Base-by-base conservation (phyloP, 1,140 invertebrate genomes). In the Phymorhynchus buccinoides region DNA sequence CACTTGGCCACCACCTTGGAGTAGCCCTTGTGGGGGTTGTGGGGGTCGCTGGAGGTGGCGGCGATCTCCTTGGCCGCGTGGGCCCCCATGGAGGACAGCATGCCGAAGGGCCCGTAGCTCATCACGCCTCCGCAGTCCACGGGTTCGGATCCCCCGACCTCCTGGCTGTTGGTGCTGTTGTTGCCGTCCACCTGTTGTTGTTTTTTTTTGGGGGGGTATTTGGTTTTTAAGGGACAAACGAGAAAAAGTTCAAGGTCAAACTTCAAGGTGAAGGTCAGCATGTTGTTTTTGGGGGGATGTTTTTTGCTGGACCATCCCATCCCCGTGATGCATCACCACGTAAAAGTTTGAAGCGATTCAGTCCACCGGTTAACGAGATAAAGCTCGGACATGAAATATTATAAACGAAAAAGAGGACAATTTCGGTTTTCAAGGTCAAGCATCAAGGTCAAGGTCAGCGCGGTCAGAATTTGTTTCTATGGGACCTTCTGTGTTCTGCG, bases 111-210 rank as follows among this genome's bases (percentile, higher is more conserved):
- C 7, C 77, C 77, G 77, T 79, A 79, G 16, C 44, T 79, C n/a
- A 44, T 44, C 35, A 66, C 73, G 7, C 81, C 81, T 0, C 81
- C 81, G 16, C 81, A 83, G 66, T 83, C 81, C 81, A 83, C 81
- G 1, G 81, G 81, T 30, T 83, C 32, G 0, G 81, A 39, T 0
- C 62, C 56, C 9, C 81, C 81, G 27, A 52, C n/a, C n/a, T n/a
- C n/a, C n/a, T n/a, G n/a, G n/a, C n/a, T 41, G n/a, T 79, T 30
- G n/a, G 1, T 6, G 77, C 30, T 30, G 6, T 0, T 41, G 73
- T 42, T 75, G 56, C 6, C 22, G 56, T 62, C 22, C n/a, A n/a
- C n/a, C n/a, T n/a, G n/a, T 62, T 9, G n/a, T 32, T 75, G 71
- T 75, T 37, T 73, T 12, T 73, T 32, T 73, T 9, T 7, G n/a